Conservation (phyloP, 2,113 vertebrate species). For the Brachypodius melanocephalos region DNA sequence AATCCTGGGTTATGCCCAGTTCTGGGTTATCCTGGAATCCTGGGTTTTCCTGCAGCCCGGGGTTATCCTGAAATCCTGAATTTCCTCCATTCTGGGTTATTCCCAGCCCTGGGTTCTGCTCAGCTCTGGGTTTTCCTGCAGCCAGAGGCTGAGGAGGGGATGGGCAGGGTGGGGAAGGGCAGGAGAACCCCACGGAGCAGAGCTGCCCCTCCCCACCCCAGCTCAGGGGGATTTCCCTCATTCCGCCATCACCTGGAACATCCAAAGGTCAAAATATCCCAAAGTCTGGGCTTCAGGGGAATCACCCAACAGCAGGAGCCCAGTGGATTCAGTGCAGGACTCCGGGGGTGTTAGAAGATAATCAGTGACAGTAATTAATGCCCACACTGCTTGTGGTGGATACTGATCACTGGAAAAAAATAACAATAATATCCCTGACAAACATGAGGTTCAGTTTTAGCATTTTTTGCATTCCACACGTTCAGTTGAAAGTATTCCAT, state of each 20-base stretch:
- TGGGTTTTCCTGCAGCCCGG: neutral
- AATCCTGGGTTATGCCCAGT: neutral
- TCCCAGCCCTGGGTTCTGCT: no score
- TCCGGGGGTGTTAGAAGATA: neutral
- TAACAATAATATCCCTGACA: neutral
- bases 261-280: neutral
- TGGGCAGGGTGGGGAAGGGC: neutral
- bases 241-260: neutral
- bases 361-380: neutral
- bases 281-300: neutral
- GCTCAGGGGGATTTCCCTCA: neutral
- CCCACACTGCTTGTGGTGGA: neutral
- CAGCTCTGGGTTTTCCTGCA: neutral
- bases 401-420: neutral
- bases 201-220: neutral
- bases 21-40: neutral
- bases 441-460: neutral
- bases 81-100: no score
- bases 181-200: fast-evolving
- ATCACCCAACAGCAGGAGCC: neutral
- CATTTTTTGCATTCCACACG: neutral
- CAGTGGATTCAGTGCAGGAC: neutral
- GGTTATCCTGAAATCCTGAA: no score
- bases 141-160: neutral
- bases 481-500: neutral